phyloP scores from a whole-genome alignment of 2,888 invertebrate genomes.

The Amblyjoppa fuscipennis region DNA sequence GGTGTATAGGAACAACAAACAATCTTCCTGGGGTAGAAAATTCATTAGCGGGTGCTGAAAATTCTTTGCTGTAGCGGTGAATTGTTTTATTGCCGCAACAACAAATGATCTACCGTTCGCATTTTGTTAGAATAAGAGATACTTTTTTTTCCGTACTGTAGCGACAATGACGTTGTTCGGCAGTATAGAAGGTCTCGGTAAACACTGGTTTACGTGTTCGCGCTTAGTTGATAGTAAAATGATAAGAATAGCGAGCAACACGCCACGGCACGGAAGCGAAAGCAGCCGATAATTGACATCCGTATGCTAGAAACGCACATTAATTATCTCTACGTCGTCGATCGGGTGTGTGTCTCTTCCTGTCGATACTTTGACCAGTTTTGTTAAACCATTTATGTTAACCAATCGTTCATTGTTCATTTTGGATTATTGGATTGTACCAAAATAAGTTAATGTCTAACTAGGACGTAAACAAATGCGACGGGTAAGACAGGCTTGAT shows the following conservation, averaged over 20 bases:
- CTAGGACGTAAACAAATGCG: background rate
- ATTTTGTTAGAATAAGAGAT: background rate
- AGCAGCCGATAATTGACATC: constrained; percentile 23
- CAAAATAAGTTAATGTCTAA: background rate
- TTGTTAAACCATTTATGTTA: background rate
- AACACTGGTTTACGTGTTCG: constrained; percentile 24
- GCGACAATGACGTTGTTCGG: background rate
- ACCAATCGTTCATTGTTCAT: background rate
- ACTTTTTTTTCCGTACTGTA: background rate
- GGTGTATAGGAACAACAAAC: too few species aligned
- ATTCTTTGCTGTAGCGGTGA: too few species aligned
- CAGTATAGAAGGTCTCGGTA: background rate
- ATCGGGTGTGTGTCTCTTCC: constrained; percentile 5
- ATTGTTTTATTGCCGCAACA: too few species aligned
- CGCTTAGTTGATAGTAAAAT: constrained; percentile 23
- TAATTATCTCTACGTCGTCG: background rate
- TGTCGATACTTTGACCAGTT: background rate
- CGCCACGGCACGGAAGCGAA: constrained; percentile 2
- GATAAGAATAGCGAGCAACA: constrained; percentile 30
- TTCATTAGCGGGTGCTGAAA: too few species aligned
- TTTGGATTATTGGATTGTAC: background rate
- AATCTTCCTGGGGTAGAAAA: too few species aligned
- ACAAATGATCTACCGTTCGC: too few species aligned
- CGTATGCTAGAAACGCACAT: constrained; percentile 25
- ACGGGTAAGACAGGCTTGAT: background rate